Conservation (phyloP, 2,113 vertebrate species). For the Cheilinus undulatus region DNA sequence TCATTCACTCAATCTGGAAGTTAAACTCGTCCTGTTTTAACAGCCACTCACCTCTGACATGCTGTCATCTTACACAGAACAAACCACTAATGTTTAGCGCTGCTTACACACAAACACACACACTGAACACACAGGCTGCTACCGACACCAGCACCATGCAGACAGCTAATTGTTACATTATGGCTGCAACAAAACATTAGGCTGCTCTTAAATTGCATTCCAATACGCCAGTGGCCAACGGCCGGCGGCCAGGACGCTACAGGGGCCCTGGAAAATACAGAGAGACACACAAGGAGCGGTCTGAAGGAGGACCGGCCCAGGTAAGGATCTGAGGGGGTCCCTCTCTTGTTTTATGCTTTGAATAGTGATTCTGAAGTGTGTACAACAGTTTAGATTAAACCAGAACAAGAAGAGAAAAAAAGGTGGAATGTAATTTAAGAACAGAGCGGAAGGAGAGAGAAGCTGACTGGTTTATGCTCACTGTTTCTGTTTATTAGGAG, state of each 20-base stretch:
- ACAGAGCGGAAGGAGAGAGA: neutral
- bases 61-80: constrained; percentile 5
- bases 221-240: constrained; percentile 46
- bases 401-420: neutral
- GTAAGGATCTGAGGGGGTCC: neutral
- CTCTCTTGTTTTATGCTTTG: too few relatives aligned
- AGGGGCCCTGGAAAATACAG: neutral
- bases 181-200: constrained; percentile 75
- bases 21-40: too few relatives aligned
- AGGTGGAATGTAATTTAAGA: neutral
- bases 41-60: neutral
- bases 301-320: constrained; percentile 28
- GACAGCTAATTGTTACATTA: constrained; percentile 79
- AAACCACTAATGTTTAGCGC: constrained; percentile 26
- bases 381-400: neutral
- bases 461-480: neutral
- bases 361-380: neutral
- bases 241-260: constrained; percentile 19
- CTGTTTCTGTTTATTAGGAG: constrained; percentile 26
- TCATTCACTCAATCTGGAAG: too few relatives aligned
- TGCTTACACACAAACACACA: constrained; percentile 32
- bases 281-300: neutral
- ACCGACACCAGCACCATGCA: constrained; percentile 41
- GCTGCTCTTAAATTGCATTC: constrained; percentile 78
- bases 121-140: constrained; percentile 6